Percentiles rank a stretch among this genome's conserved stretches.
These are phyloP conservation scores for Solea senegalensis DNA, from an alignment of 2,113 vertebrate genomes.

Conservation along the genomic window DNA sequence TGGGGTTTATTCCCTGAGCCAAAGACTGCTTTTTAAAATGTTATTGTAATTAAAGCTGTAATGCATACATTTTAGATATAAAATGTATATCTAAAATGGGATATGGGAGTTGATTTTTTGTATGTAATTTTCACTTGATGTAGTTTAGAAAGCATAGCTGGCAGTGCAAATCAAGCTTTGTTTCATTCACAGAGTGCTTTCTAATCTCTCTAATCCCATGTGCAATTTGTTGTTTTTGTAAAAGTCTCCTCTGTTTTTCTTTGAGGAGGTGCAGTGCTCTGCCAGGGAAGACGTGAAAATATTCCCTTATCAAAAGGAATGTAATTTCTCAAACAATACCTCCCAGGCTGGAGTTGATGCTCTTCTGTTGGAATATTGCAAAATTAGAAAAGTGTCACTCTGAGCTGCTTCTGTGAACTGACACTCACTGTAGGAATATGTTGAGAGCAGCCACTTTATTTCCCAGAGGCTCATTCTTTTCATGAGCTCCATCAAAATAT, in stretches of 20 bases:
- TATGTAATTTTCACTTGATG: constrained; percentile 32
- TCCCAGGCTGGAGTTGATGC: background rate
- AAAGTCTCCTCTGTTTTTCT: constrained; percentile 10
- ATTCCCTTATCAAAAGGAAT: constrained; percentile 5
- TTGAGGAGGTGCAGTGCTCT: background rate
- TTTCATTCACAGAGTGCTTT: constrained; percentile 19
- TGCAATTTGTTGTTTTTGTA: constrained; percentile 1
- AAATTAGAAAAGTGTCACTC: constrained; percentile 24
- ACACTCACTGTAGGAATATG: constrained; percentile 23
- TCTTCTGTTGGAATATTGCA: background rate
- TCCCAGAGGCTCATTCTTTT: constrained; percentile 33
- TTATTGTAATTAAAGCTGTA: too few species aligned
- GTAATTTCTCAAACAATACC: constrained; percentile 8
- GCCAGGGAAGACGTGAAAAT: background rate
- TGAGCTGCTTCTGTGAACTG: background rate
- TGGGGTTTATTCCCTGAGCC: too few species aligned
- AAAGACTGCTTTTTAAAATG: too few species aligned
- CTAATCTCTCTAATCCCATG: constrained; percentile 29
- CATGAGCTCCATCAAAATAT: constrained; percentile 26
- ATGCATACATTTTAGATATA: too few species aligned
- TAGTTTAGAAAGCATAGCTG: constrained; percentile 26
- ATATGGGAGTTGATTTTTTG: constrained; percentile 16
- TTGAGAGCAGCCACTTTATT: constrained; percentile 35
- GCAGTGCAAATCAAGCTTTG: constrained; percentile 8
- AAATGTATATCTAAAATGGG: too few species aligned